phyloP scores from a whole-genome alignment of 1,140 invertebrate species.

The Drosophila busckii region DNA sequence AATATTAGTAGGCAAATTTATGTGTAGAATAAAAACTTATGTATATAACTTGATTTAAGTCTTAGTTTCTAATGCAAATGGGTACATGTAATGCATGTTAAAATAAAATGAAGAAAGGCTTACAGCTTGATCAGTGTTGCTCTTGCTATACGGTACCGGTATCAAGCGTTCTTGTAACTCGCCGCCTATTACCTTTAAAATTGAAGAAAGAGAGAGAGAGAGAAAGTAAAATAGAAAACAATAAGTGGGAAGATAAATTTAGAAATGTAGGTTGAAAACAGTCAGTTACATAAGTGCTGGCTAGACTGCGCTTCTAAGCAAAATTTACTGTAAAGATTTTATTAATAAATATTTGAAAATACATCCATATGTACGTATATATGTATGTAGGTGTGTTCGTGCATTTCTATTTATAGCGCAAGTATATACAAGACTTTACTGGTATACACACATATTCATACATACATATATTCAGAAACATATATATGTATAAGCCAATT shows the following conservation, averaged over 20 bases:
- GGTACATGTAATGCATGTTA: constrained; percentile 19
- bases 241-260: constrained; percentile 58
- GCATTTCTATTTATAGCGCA: background rate
- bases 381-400: background rate
- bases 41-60: too few species aligned
- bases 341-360: constrained; percentile 10
- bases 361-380: background rate
- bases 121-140: constrained; percentile 99
- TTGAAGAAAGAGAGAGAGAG: constrained; percentile 48
- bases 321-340: constrained; percentile 21
- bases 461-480: background rate
- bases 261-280: constrained; percentile 48
- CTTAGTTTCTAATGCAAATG: too few species aligned
- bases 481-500: constrained; percentile 6
- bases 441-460: background rate
- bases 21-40: too few species aligned
- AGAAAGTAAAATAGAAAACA: constrained; percentile 66
- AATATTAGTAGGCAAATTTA: too few species aligned
- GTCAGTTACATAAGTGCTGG: constrained; percentile 32
- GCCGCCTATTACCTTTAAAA: constrained; percentile 97
- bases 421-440: too few species aligned
- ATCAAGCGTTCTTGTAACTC: constrained; percentile 99
- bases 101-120: constrained; percentile 81
- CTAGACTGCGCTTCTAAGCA: constrained; percentile 4
- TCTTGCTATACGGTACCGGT: constrained; percentile 99